Conservation (phyloP, 2,797 vertebrate genomes). For the Fistularia commersonii region DNA sequence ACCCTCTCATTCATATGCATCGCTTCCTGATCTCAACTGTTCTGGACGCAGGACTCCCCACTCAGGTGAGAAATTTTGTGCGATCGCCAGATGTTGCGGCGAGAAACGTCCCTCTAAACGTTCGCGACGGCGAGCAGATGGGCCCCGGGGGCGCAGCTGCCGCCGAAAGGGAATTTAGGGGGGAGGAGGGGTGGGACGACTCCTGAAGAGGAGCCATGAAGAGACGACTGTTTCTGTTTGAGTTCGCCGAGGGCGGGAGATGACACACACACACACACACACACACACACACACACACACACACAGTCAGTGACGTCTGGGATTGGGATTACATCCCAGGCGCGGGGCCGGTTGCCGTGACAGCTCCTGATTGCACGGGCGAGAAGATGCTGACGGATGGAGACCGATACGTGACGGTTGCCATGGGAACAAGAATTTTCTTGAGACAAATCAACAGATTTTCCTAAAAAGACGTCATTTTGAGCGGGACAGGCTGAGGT, state of each 20-base stretch:
- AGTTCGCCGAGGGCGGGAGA: no score
- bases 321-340: constrained; percentile 35
- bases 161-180: no score
- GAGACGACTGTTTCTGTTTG: no score
- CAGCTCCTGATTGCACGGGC: constrained; percentile 44
- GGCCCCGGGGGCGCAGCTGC: constrained; percentile 44
- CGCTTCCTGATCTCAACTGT: no score
- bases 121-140: constrained; percentile 39
- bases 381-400: constrained; percentile 35
- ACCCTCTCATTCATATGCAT: no score
- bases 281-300: no score
- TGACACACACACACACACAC: no score
- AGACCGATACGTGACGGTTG: constrained; percentile 34
- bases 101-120: constrained; percentile 48
- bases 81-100: constrained; percentile 57
- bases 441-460: no score
- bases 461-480: no score
- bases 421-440: constrained; percentile 62
- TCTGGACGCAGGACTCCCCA: constrained; percentile 29
- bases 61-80: constrained; percentile 21
- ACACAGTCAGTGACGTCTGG: constrained; percentile 20
- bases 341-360: constrained; percentile 29
- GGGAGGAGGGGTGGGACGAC: no score
- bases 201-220: no score
- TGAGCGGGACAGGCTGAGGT: no score